Percentiles rank a stretch among this genome's conserved stretches.
Evolutionary conservation across 2,113 vertebrate genomes (phyloP).

Genomic region (Podarcis cretensis): DNA sequence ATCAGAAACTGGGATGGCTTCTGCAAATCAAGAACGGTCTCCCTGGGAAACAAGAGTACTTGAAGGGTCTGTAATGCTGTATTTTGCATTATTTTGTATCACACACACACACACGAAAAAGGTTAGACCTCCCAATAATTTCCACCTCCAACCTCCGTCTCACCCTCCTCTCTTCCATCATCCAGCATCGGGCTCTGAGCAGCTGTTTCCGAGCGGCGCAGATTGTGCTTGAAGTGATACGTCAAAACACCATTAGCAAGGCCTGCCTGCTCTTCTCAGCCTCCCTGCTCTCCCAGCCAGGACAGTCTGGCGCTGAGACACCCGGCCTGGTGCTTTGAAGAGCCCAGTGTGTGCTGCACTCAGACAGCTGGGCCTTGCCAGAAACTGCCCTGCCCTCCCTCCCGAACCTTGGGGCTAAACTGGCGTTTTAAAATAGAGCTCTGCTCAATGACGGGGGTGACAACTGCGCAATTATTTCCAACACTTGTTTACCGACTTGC

Average conservation of each 20-base stretch:
- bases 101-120: no score
- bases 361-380: constrained; percentile 69
- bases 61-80: no score
- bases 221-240: constrained; percentile 31
- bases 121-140: not conserved
- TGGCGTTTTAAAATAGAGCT: constrained; percentile 71
- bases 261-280: not conserved
- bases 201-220: constrained; percentile 51
- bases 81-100: no score
- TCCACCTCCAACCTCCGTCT: not conserved
- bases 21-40: no score
- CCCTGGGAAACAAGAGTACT: no score
- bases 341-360: not conserved
- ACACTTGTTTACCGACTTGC: constrained; percentile 29
- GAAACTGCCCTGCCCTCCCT: constrained; percentile 17
- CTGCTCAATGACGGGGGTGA: constrained; percentile 41
- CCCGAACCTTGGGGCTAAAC: constrained; percentile 58
- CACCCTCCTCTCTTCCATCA: constrained; percentile 13
- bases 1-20: no score
- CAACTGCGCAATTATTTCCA: constrained; percentile 75
- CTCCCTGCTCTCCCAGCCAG: not conserved
- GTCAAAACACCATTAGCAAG: constrained; percentile 56
- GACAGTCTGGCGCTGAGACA: constrained; percentile 47
- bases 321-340: constrained; percentile 57
- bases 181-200: constrained; percentile 27